These are phyloP conservation scores for Grantiella picta DNA, from an alignment of 2,113 vertebrate species.

Conservation along the genomic window DNA sequence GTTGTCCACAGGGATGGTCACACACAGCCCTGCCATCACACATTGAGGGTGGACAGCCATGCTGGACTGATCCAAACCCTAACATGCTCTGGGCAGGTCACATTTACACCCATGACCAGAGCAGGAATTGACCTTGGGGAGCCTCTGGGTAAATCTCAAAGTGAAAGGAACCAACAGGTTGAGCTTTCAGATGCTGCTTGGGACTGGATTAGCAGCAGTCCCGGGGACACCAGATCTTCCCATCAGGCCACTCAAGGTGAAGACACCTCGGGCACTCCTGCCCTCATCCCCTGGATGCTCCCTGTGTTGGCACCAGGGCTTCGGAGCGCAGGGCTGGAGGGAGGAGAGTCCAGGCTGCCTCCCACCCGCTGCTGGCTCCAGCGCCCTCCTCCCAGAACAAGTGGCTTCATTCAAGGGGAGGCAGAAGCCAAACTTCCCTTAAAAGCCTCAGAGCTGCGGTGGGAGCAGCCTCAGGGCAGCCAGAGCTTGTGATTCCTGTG, in stretches of 20 bases:
- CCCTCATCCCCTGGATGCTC: fast-evolving
- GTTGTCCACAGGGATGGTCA: fast-evolving
- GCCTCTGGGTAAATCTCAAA: fast-evolving
- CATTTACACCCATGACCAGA: fast-evolving
- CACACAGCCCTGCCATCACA: fast-evolving
- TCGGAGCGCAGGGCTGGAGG: fast-evolving
- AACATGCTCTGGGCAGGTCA: fast-evolving
- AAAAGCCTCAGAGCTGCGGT: not conserved
- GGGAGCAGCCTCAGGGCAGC: slow-evolving; percentile 5
- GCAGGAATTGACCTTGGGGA: not conserved
- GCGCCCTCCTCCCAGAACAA: not conserved
- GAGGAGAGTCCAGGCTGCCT: not conserved
- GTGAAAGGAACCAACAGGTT: not conserved
- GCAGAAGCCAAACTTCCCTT: not conserved
- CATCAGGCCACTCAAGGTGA: not conserved
- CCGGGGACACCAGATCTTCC: fast-evolving
- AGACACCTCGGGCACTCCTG: fast-evolving
- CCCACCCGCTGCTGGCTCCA: no score
- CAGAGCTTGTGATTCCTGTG: not conserved
- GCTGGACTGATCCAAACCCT: fast-evolving
- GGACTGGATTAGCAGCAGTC: not conserved
- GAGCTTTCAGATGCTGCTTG: not conserved
- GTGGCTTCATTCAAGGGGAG: not conserved
- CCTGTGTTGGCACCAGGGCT: fast-evolving
- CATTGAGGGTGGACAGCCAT: fast-evolving